Base-by-base conservation (phyloP, 2,797 vertebrate species). In the Triplophysa yarkandensis region DNA sequence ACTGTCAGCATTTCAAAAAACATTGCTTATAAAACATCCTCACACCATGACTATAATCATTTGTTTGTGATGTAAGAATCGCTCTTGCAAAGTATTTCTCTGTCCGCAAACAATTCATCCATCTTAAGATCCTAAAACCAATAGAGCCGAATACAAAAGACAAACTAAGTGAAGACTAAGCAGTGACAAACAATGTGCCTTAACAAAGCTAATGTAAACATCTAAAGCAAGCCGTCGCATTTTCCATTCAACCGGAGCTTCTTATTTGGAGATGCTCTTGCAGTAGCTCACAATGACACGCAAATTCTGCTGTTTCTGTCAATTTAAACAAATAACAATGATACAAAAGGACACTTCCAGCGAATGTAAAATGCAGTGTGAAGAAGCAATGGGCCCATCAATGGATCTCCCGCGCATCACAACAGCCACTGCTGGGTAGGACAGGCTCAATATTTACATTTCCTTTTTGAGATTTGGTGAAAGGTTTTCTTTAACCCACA, bases 371-470 rank as follows among this genome's bases (percentile, higher is more conserved):
- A 90, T 81, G 70, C 81, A 80, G 83, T 77, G 86, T 71, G 74
- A 84, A 86, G 86, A 84, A 79, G 80, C 86, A 88, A 81, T 71
- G 58, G 74, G 80, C 68, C 36, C 67, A 76, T 89, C 88, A 90
- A 87, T 88, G 77, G 85, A 82, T 81, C 76, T 65, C 60, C 80
- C 82, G 81, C 34, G 88, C 90, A 92, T 92, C 87, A 92, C 91
- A 93, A 93, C 88, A 90, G 89, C 80, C 61, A 61, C 25, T 23
- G 72, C 80, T 50, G 66, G 69, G 75, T 85, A 89, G 81, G 86
- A 88, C 86, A 69, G 89, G 77, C 86, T 87, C 88, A 89, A 88
- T 93, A 91, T 93, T 93, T 91, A 91, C 91, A 92, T 93, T 91
- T 92, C 86, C 89, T 90, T 88, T 85, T 91, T 85, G 84, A 92